Conservation (phyloP, 2,113 vertebrate genomes). For the Podarcis muralis region DNA sequence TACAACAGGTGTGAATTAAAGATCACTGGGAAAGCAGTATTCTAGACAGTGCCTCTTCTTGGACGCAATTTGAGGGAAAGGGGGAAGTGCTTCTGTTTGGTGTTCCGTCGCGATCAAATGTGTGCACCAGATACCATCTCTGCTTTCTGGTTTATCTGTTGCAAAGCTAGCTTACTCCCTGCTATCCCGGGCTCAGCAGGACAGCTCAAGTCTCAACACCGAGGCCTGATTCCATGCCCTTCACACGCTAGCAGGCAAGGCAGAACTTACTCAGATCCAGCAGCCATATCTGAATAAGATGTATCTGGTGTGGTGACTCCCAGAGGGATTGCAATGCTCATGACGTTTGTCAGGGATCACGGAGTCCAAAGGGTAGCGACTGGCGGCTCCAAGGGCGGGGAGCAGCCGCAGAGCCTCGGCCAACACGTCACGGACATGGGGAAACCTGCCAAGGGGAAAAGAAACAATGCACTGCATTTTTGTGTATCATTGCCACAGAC, state of each 20-base stretch:
- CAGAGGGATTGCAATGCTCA: conserved; percentile 99
- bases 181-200: neutral
- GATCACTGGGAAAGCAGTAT: neutral
- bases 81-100: neutral
- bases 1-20: neutral
- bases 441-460: conserved; percentile 80
- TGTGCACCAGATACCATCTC: neutral
- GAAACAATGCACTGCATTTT: conserved; percentile 64
- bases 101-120: neutral
- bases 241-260: conserved; percentile 39
- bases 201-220: neutral
- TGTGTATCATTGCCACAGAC: neutral
- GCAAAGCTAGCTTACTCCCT: neutral
- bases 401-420: conserved; percentile 88
- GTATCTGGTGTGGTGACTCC: conserved; percentile 99
- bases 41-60: neutral
- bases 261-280: conserved; percentile 97
- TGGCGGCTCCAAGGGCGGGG: conserved; percentile 91
- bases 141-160: neutral
- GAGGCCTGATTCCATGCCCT: neutral
- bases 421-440: conserved; percentile 96
- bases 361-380: conserved; percentile 89
- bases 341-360: conserved; percentile 98
- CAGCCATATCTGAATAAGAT: conserved; percentile 99
- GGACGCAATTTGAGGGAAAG: neutral